phyloP scores from a whole-genome alignment of 1,140 invertebrate genomes.

The Hestina assimilis region DNA sequence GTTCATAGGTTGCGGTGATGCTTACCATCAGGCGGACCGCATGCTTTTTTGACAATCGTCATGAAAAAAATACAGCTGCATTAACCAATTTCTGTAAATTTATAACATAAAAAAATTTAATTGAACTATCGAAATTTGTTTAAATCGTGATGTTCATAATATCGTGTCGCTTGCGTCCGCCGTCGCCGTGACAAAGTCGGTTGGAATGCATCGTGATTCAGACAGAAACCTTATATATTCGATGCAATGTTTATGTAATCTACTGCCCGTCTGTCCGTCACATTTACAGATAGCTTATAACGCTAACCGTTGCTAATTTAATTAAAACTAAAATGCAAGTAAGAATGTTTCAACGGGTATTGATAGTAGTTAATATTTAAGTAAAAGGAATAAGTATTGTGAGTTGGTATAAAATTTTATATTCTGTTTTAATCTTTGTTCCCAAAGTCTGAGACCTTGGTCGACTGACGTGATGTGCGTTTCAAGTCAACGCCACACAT shows the following conservation, averaged over 20 bases:
- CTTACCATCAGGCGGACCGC: too few relatives aligned
- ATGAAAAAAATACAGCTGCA: too few relatives aligned
- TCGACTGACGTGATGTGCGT: slow-evolving; percentile 55
- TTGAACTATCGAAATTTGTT: slow-evolving; percentile 38
- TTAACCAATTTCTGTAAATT: background rate
- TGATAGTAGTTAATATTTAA: too few relatives aligned
- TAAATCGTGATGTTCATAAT: slow-evolving; percentile 54
- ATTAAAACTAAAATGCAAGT: slow-evolving; percentile 2
- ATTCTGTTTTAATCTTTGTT: slow-evolving; percentile 39
- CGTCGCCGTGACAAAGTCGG: slow-evolving; percentile 61
- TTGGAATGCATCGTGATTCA: slow-evolving; percentile 74
- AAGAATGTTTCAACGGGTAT: background rate
- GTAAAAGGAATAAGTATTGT: too few relatives aligned
- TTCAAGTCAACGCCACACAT: slow-evolving; percentile 44
- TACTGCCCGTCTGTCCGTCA: slow-evolving; percentile 56
- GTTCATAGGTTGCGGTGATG: too few relatives aligned
- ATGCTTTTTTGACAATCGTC: too few relatives aligned
- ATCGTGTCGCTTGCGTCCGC: slow-evolving; percentile 59
- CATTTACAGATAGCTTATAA: slow-evolving; percentile 45
- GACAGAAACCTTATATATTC: slow-evolving; percentile 71
- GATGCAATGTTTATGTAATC: slow-evolving; percentile 69
- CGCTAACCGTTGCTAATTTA: slow-evolving; percentile 27
- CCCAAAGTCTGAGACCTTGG: slow-evolving; percentile 60
- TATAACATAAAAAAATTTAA: slow-evolving; percentile 12
- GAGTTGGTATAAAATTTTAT: slow-evolving; percentile 1